Conservation (phyloP, 2,888 invertebrate species). For the Amphimallon solstitiale region DNA sequence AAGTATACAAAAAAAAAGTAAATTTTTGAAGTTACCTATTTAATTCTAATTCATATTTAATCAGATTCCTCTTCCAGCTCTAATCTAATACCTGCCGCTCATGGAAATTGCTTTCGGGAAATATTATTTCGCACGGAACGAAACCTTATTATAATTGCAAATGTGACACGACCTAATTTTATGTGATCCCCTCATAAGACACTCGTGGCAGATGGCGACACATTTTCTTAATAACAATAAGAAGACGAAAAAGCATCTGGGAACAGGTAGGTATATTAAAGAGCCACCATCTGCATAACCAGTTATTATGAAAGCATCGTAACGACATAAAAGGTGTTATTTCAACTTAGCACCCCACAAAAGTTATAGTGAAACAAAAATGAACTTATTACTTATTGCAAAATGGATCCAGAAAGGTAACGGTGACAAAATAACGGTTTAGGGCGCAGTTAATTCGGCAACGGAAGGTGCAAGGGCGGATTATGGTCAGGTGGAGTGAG, state of each 20-base stretch:
- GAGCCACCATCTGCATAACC: conserved; percentile 5
- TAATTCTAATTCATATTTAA: too few relatives aligned
- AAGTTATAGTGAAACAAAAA: conserved; percentile 15
- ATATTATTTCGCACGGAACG: too few relatives aligned
- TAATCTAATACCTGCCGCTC: too few relatives aligned
- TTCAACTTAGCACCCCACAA: neutral
- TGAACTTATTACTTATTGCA: conserved; percentile 10
- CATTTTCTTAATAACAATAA: too few relatives aligned
- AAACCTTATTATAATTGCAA: too few relatives aligned
- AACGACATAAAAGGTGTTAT: conserved; percentile 5
- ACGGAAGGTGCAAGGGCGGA: conserved; percentile 18
- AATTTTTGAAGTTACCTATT: too few relatives aligned
- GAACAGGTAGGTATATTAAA: conserved; percentile 7
- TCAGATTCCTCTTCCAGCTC: too few relatives aligned
- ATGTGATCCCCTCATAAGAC: too few relatives aligned
- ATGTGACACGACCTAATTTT: too few relatives aligned
- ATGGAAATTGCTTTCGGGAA: too few relatives aligned
- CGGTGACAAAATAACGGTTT: conserved; percentile 23
- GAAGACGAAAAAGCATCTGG: neutral
- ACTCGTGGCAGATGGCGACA: too few relatives aligned
- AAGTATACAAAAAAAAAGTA: too few relatives aligned
- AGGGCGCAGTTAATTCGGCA: conserved; percentile 17
- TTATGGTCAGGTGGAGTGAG: conserved; percentile 13
- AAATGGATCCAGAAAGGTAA: neutral
- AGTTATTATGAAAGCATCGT: conserved; percentile 1